phyloP scores from a whole-genome alignment of 2,113 vertebrate species.

The Austrofundulus limnaeus region DNA sequence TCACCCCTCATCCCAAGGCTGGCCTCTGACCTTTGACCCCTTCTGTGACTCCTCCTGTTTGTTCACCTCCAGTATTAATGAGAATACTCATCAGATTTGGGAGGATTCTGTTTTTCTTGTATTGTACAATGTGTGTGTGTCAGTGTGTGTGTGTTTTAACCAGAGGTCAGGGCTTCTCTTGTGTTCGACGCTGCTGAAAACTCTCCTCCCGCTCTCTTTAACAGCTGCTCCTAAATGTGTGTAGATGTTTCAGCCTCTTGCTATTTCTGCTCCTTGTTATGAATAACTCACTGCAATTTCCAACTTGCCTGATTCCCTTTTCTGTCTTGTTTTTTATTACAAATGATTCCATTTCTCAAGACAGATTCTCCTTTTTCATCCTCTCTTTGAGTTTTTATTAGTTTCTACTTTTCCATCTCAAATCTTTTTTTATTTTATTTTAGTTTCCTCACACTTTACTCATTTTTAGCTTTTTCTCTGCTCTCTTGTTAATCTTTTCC shows the following conservation, averaged over 20 bases:
- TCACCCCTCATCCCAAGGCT: constrained; percentile 41
- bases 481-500: not conserved
- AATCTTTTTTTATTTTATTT: not conserved
- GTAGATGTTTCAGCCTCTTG: constrained; percentile 39
- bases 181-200: constrained; percentile 68
- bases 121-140: not conserved
- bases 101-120: not conserved
- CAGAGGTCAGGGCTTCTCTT: constrained; percentile 63
- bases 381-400: not conserved
- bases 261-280: not conserved
- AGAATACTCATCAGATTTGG: not conserved
- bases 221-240: constrained; percentile 42
- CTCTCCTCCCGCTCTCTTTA: constrained; percentile 67
- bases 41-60: constrained; percentile 52
- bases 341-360: not conserved
- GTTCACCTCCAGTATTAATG: constrained; percentile 23
- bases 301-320: constrained; percentile 7
- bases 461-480: not conserved
- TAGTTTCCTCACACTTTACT: not conserved
- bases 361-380: no score
- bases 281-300: constrained; percentile 12
- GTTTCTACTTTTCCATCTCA: not conserved
- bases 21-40: constrained; percentile 56
- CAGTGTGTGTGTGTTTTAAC: constrained; percentile 15
- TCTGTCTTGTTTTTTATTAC: not conserved